Evolutionary conservation across 2,113 vertebrate species (phyloP).

Genomic region (Cavia aperea): DNA sequence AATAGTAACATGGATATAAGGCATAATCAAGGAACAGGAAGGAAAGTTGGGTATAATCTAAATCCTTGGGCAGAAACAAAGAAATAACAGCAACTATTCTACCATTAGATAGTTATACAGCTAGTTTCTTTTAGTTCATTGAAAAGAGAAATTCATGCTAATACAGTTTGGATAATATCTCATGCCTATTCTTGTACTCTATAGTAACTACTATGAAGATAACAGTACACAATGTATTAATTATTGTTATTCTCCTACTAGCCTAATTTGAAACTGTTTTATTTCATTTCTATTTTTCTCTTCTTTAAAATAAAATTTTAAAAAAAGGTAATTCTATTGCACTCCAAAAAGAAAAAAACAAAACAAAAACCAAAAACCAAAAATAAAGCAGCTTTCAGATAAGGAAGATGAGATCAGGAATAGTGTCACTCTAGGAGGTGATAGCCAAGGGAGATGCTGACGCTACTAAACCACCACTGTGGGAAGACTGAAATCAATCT

Average conservation of each 20-base stretch:
- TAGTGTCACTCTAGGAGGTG: not conserved
- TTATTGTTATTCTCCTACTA: not conserved
- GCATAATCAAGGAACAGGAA: not conserved
- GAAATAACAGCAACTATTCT: not conserved
- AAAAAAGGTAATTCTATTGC: not conserved
- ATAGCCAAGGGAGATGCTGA: not conserved
- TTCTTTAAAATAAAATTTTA: not conserved
- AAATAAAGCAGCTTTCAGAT: not conserved
- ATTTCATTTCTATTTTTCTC: not conserved
- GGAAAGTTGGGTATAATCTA: not conserved
- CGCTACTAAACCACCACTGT: not conserved
- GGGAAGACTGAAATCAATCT: not conserved
- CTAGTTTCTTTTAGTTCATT: not conserved
- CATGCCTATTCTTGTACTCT: not conserved
- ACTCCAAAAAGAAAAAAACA: not conserved
- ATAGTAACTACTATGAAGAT: not conserved
- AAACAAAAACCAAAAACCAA: not conserved
- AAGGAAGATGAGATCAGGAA: not conserved
- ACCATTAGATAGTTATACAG: not conserved
- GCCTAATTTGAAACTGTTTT: not conserved
- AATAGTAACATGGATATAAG: not conserved
- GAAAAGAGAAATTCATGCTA: not conserved
- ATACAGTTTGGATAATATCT: not conserved
- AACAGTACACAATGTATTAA: not conserved
- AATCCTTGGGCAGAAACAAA: not conserved